Percentiles rank a stretch among this genome's conserved stretches.
Conservation (phyloP, 2,888 invertebrate genomes). For the Atrina japonica region DNA sequence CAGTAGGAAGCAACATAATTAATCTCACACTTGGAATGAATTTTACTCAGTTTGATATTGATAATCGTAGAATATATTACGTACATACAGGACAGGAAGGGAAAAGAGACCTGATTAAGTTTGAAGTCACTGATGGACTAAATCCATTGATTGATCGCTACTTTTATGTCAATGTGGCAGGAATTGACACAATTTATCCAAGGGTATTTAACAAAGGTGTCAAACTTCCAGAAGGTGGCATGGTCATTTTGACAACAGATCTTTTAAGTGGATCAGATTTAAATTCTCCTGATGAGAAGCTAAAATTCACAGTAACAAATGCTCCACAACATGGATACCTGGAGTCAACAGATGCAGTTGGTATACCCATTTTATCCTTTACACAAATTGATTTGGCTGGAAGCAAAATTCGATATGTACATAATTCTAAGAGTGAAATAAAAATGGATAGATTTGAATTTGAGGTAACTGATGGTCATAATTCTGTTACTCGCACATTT, state of each 20-base stretch:
- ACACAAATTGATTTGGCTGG: slow-evolving; percentile 79
- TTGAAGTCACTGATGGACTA: slow-evolving; percentile 80
- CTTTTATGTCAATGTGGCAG: slow-evolving; percentile 78
- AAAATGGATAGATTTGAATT: slow-evolving; percentile 80
- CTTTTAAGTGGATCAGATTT: slow-evolving; percentile 77
- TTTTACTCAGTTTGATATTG: slow-evolving; percentile 79
- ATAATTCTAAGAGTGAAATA: slow-evolving; percentile 76
- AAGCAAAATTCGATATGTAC: slow-evolving; percentile 79
- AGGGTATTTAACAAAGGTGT: slow-evolving; percentile 77
- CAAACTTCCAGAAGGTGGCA: slow-evolving; percentile 78
- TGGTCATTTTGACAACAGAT: slow-evolving; percentile 76
- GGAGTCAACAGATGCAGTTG: slow-evolving; percentile 72
- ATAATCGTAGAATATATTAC: slow-evolving; percentile 73
- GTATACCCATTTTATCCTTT: slow-evolving; percentile 75
- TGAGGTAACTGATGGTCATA: slow-evolving; percentile 80
- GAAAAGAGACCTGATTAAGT: slow-evolving; percentile 78
- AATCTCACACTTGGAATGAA: slow-evolving; percentile 77
- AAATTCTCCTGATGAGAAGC: slow-evolving; percentile 74
- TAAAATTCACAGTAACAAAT: slow-evolving; percentile 77
- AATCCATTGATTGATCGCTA: slow-evolving; percentile 78
- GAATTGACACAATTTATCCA: slow-evolving; percentile 76
- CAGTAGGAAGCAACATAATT: slow-evolving; percentile 42
- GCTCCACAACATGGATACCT: slow-evolving; percentile 77
- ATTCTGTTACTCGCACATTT: slow-evolving; percentile 77
- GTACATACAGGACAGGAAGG: slow-evolving; percentile 76